Evolutionary conservation across 2,888 invertebrate genomes (phyloP).

Genomic region (Lymantria dispar): DNA sequence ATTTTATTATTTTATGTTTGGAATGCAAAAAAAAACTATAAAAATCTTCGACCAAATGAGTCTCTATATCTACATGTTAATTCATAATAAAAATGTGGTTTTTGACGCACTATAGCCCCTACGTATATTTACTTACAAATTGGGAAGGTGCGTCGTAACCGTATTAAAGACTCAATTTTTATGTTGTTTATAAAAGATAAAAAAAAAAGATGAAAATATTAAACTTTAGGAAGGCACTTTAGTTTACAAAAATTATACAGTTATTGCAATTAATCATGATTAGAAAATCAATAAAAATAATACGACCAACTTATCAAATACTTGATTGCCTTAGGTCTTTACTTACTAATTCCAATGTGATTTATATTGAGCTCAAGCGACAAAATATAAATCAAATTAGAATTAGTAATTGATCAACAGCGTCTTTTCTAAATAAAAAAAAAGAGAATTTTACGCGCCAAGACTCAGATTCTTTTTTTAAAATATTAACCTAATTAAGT

Average conservation of each 20-base stretch:
- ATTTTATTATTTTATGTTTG: conserved; percentile 20
- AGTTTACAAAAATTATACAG: conserved; percentile 11
- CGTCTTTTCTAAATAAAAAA: conserved; percentile 10
- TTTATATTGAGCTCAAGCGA: conserved; percentile 1
- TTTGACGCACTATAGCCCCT: conserved; percentile 52
- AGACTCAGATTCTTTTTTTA: conserved; percentile 29
- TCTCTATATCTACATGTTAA: conserved; percentile 79
- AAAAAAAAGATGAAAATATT: conserved; percentile 5
- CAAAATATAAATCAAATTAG: conserved; percentile 19
- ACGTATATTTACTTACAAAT: conserved; percentile 69
- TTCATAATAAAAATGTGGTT: conserved; percentile 72
- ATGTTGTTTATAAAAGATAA: conserved; percentile 54
- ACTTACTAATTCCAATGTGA: no score
- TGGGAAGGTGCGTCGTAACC: conserved; percentile 54
- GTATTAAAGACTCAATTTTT: conserved; percentile 52
- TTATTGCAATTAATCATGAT: conserved; percentile 15
- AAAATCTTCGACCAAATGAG: conserved; percentile 70
- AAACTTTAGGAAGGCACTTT: conserved; percentile 2
- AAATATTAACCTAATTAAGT: conserved; percentile 53
- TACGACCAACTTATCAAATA: background rate
- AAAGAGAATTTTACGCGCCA: conserved; percentile 15
- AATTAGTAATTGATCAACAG: conserved; percentile 16
- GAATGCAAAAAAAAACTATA: conserved; percentile 57
- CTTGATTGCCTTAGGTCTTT: background rate
- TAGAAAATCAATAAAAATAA: conserved; percentile 14